phyloP scores from a whole-genome alignment of 2,113 vertebrate species.

The Menidia beryllina region DNA sequence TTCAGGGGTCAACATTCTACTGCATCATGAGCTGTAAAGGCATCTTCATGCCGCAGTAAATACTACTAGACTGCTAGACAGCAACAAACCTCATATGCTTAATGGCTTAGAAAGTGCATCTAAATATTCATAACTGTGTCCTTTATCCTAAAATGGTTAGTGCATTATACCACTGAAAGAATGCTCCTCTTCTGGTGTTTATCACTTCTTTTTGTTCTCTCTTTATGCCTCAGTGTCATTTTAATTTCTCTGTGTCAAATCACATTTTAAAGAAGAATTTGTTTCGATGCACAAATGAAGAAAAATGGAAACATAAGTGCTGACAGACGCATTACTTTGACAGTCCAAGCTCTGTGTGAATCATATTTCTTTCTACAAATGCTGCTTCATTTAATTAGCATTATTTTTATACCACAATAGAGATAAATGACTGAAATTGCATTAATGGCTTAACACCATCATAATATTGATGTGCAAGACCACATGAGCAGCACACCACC shows the following conservation, averaged over 20 bases:
- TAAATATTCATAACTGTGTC: conserved; percentile 38
- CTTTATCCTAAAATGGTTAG: background rate
- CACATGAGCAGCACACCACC: too few relatives aligned
- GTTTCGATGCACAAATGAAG: conserved; percentile 23
- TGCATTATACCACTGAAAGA: background rate
- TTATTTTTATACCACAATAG: conserved; percentile 33
- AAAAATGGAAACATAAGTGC: conserved; percentile 31
- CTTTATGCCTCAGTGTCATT: conserved; percentile 10
- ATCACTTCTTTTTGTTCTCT: conserved; percentile 1
- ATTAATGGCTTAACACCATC: conserved; percentile 17
- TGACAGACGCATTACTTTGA: conserved; percentile 19
- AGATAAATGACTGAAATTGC: conserved; percentile 15
- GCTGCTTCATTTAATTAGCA: conserved; percentile 23
- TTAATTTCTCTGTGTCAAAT: conserved; percentile 35
- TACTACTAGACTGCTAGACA: conserved; percentile 17
- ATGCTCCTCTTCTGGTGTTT: background rate
- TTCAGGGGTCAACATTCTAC: conserved; percentile 2
- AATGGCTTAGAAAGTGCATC: conserved; percentile 37
- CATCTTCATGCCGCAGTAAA: conserved; percentile 20
- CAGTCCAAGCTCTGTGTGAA: conserved; percentile 21
- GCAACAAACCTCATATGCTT: conserved; percentile 16
- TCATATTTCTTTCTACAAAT: conserved; percentile 35
- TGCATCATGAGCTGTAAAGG: conserved; percentile 11
- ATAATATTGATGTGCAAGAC: conserved; percentile 17
- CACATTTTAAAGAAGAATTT: conserved; percentile 47